phyloP scores from a whole-genome alignment of 2,888 invertebrate genomes.

The Sarcophaga variegata region DNA sequence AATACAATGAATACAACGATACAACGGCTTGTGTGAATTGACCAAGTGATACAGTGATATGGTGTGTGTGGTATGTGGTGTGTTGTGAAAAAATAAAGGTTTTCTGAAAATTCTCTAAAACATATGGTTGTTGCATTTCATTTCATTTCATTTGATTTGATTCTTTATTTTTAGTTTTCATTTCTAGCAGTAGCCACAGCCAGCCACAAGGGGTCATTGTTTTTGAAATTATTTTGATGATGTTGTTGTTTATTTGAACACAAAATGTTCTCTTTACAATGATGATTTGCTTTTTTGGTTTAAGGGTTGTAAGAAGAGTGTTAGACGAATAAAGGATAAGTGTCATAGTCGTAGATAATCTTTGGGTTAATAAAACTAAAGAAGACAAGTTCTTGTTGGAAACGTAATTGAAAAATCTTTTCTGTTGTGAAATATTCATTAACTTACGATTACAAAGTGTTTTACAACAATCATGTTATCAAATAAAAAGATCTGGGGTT shows the following conservation, averaged over 20 bases:
- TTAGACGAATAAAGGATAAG: too few species aligned
- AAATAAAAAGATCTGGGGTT: too few species aligned
- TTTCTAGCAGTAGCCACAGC: neutral
- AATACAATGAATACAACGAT: too few species aligned
- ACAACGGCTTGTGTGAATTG: too few species aligned
- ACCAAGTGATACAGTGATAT: conserved; percentile 9
- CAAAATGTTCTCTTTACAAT: conserved; percentile 52
- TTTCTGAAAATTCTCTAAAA: conserved; percentile 55
- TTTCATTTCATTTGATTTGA: conserved; percentile 52
- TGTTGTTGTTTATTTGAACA: neutral
- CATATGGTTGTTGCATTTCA: conserved; percentile 65
- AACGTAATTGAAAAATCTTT: too few species aligned
- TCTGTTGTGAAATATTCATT: too few species aligned
- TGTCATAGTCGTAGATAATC: too few species aligned
- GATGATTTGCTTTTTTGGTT: conserved; percentile 19
- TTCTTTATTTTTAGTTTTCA: conserved; percentile 41
- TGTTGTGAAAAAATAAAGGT: conserved; percentile 11
- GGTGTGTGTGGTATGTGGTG: neutral
- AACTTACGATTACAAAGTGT: too few species aligned
- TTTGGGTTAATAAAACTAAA: too few species aligned
- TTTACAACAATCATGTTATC: too few species aligned
- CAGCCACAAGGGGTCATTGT: conserved; percentile 65
- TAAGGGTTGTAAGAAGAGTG: neutral
- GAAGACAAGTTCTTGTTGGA: too few species aligned
- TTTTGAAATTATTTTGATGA: conserved; percentile 43